Evolutionary conservation across 2,113 vertebrate genomes (phyloP).

Genomic region (Notarius quadriscutis): DNA sequence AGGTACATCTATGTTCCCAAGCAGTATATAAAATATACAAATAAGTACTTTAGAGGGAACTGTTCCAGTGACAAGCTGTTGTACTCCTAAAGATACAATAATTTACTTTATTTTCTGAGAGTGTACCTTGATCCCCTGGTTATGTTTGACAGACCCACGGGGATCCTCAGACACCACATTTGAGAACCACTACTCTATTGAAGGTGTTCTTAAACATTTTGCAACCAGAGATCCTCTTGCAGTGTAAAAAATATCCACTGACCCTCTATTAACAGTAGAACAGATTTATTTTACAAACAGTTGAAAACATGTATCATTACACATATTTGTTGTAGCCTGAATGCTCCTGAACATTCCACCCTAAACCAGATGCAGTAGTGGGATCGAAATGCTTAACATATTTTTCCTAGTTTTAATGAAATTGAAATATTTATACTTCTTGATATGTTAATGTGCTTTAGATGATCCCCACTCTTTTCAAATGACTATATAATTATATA

Average conservation of each 20-base stretch:
- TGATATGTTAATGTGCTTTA: neutral
- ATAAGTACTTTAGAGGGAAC: too few species aligned
- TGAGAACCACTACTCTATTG: neutral
- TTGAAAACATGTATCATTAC: neutral
- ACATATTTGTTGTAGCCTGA: neutral
- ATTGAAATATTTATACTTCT: neutral
- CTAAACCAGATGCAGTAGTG: neutral
- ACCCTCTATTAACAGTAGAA: neutral
- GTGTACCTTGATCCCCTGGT: neutral
- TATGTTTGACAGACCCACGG: neutral
- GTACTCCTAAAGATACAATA: too few species aligned
- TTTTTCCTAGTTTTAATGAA: neutral
- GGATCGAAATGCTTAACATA: neutral
- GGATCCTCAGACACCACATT: neutral
- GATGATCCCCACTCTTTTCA: neutral
- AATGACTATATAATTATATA: neutral
- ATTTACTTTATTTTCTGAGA: too few species aligned
- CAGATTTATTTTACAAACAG: neutral
- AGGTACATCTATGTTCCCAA: too few species aligned
- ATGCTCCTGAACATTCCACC: neutral
- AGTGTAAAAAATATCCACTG: neutral
- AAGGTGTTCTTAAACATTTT: neutral
- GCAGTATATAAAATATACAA: too few species aligned
- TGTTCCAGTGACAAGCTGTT: too few species aligned
- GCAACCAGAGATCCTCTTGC: neutral